Evolutionary conservation across 2,113 vertebrate genomes (phyloP).

Genomic region (Vulpes vulpes): DNA sequence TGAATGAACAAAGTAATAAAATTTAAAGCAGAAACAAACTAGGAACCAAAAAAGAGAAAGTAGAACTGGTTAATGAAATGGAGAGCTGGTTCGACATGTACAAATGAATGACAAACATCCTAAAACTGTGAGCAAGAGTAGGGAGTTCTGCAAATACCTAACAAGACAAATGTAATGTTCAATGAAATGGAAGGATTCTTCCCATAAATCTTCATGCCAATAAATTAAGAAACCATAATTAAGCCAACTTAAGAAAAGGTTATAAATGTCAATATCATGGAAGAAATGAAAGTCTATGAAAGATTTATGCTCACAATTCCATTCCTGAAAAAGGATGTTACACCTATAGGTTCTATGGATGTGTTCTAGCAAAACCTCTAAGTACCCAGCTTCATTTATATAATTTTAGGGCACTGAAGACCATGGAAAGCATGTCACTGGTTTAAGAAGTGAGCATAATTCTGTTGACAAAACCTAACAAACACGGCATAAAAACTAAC

Average conservation of each 20-base stretch:
- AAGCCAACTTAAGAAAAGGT: background rate
- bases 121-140: slow-evolving; percentile 1
- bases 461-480: background rate
- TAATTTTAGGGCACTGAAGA: background rate
- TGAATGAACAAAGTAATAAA: background rate
- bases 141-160: background rate
- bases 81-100: background rate
- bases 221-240: background rate
- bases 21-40: slow-evolving; percentile 8
- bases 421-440: background rate
- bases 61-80: background rate
- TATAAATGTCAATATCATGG: background rate
- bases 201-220: slow-evolving; percentile 3
- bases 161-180: background rate
- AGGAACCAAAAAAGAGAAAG: background rate
- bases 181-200: background rate
- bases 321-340: background rate
- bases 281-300: slow-evolving; percentile 9
- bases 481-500: background rate
- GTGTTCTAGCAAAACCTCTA: background rate
- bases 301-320: background rate
- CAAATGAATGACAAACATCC: background rate
- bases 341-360: background rate
- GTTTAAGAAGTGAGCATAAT: background rate
- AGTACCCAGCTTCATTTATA: background rate